These are phyloP conservation scores for Gallinago paraguaiae DNA, from an alignment of 2,113 vertebrate genomes.

Conservation along the genomic window DNA sequence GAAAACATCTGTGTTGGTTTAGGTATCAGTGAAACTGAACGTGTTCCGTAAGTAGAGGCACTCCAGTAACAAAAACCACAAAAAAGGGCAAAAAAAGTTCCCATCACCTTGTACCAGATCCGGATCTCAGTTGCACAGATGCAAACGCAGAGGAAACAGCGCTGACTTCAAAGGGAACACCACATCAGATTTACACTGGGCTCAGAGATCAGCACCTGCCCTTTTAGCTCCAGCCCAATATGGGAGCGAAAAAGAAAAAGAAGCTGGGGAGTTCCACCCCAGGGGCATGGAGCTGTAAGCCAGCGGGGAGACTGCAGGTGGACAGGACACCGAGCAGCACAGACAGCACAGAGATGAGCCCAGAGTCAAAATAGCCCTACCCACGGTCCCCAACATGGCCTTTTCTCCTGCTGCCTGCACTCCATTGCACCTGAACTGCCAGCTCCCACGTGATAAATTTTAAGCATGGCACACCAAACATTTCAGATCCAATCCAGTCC, in stretches of 20 bases:
- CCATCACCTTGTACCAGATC: neutral
- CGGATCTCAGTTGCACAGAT: neutral
- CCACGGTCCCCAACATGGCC: neutral
- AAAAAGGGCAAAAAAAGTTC: neutral
- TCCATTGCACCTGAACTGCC: neutral
- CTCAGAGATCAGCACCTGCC: neutral
- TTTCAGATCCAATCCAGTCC: neutral
- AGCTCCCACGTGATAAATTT: neutral
- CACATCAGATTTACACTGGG: neutral
- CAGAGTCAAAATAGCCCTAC: neutral
- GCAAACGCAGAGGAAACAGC: neutral
- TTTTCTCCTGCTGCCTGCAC: neutral
- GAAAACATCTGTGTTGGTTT: conserved; percentile 33
- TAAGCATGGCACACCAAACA: neutral
- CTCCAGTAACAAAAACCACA: conserved; percentile 12
- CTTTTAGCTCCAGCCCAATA: neutral
- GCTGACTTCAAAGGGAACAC: neutral
- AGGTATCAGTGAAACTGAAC: neutral
- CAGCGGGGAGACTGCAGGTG: neutral
- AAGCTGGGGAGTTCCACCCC: neutral
- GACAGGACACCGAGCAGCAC: neutral
- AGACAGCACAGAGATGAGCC: neutral
- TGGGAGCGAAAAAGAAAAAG: neutral
- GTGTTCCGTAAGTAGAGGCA: neutral
- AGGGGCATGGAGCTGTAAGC: neutral